phyloP scores from a whole-genome alignment of 2,797 vertebrate species.

The Bradypodion ventrale region DNA sequence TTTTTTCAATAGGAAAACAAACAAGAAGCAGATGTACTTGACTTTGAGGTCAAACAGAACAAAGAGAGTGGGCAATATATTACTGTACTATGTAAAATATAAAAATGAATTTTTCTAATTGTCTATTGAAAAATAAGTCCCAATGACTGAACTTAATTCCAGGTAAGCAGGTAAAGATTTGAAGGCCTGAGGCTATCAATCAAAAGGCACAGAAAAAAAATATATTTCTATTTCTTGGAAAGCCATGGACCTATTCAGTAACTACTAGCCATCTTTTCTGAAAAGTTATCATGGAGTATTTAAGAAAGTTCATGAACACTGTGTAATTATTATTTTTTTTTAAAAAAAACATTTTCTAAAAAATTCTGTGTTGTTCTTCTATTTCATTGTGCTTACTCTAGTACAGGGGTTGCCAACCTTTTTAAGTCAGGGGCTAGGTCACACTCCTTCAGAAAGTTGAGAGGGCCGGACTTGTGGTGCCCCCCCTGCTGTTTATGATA shows the following conservation, averaged over 20 bases:
- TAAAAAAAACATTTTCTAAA: too few relatives aligned
- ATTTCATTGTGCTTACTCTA: too few relatives aligned
- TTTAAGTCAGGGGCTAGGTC: too few relatives aligned
- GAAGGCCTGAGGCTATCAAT: neutral
- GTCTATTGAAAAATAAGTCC: neutral
- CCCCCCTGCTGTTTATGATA: too few relatives aligned
- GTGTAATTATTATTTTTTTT: too few relatives aligned
- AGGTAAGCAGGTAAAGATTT: neutral
- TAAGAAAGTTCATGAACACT: neutral
- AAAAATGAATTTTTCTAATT: neutral
- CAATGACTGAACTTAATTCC: neutral
- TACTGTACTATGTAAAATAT: too few relatives aligned
- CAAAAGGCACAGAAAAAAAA: neutral
- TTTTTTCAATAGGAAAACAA: neutral
- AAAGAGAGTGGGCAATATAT: neutral
- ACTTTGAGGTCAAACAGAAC: neutral
- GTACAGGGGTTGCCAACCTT: too few relatives aligned
- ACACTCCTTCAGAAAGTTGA: too few relatives aligned
- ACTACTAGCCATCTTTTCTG: neutral
- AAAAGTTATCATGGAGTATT: neutral
- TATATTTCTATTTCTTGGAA: neutral
- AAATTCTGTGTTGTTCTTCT: neutral
- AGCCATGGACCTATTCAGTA: neutral
- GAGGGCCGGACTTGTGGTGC: too few relatives aligned
- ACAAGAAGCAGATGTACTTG: neutral